Percentiles rank a stretch among this genome's conserved stretches.
Evolutionary conservation across 1,140 invertebrate genomes (phyloP).

Genomic region (Dreissena rostriformis): DNA sequence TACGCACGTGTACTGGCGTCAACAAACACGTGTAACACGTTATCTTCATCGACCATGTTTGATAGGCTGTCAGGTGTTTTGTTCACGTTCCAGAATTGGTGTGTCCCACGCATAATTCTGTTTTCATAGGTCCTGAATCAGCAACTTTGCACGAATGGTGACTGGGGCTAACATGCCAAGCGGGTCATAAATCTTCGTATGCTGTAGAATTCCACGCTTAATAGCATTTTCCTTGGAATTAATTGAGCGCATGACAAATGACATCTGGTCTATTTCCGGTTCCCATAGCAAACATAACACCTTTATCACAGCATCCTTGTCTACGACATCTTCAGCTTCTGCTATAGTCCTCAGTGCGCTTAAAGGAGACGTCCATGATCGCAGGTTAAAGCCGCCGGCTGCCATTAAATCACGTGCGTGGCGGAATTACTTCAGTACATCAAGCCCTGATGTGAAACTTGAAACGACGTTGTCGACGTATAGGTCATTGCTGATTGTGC

Average conservation of each 20-base stretch:
- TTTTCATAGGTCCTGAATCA: background rate
- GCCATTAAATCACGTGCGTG: background rate
- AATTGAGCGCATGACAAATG: background rate
- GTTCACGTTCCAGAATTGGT: background rate
- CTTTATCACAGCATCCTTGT: background rate
- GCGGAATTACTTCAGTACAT: background rate
- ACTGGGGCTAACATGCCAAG: background rate
- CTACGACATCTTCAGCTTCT: background rate
- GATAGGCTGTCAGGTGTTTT: background rate
- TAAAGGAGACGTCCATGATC: background rate
- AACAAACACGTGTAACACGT: background rate
- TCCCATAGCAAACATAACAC: slow-evolving; percentile 2
- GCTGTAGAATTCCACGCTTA: background rate
- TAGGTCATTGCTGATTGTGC: background rate
- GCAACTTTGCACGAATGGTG: background rate
- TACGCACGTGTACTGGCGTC: background rate
- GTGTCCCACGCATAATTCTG: too few relatives aligned
- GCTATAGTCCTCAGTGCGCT: background rate
- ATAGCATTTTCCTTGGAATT: background rate
- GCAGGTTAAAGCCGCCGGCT: background rate
- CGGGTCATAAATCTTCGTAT: background rate
- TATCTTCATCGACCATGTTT: background rate
- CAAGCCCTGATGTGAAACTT: background rate
- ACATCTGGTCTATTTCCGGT: background rate
- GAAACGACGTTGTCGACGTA: background rate